phyloP scores from a whole-genome alignment of 1,140 invertebrate species.

The Callitettix versicolor region DNA sequence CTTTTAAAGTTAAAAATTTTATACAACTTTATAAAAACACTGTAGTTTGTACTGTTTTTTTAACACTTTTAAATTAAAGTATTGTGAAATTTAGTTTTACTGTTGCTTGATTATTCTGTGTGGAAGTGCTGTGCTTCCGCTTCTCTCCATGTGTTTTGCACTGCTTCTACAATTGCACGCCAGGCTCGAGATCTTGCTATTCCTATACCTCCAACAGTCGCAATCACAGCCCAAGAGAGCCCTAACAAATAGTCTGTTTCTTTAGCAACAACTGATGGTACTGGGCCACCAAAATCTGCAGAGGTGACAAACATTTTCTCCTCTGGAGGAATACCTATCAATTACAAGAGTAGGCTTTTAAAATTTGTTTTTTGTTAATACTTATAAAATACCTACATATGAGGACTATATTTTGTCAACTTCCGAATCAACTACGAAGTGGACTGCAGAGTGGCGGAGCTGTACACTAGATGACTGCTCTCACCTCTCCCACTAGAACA shows the following conservation, averaged over 20 bases:
- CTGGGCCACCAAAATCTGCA: slow-evolving; percentile 66
- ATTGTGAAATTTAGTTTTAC: too few relatives aligned
- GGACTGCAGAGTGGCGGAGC: too few relatives aligned
- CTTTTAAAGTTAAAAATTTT: too few relatives aligned
- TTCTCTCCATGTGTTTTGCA: slow-evolving; percentile 82
- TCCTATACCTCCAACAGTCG: slow-evolving; percentile 62
- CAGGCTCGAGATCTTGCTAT: slow-evolving; percentile 67
- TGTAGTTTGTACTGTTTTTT: neutral
- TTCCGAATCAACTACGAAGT: too few relatives aligned
- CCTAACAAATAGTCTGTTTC: slow-evolving; percentile 74
- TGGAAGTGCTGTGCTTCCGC: slow-evolving; percentile 79
- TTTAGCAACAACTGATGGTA: slow-evolving; percentile 55
- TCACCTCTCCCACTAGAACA: too few relatives aligned
- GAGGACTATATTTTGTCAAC: too few relatives aligned
- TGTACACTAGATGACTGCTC: too few relatives aligned
- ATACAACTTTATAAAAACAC: neutral
- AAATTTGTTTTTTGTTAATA: too few relatives aligned
- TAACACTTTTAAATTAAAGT: too few relatives aligned
- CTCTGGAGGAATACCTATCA: slow-evolving; percentile 46
- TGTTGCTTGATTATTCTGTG: slow-evolving; percentile 42
- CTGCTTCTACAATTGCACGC: slow-evolving; percentile 67
- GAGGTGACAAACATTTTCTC: slow-evolving; percentile 57
- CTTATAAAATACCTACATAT: neutral
- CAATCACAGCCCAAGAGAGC: slow-evolving; percentile 76
- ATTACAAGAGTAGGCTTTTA: neutral